Base-by-base conservation (phyloP, 2,113 vertebrate genomes). In the Eublepharis macularius region DNA sequence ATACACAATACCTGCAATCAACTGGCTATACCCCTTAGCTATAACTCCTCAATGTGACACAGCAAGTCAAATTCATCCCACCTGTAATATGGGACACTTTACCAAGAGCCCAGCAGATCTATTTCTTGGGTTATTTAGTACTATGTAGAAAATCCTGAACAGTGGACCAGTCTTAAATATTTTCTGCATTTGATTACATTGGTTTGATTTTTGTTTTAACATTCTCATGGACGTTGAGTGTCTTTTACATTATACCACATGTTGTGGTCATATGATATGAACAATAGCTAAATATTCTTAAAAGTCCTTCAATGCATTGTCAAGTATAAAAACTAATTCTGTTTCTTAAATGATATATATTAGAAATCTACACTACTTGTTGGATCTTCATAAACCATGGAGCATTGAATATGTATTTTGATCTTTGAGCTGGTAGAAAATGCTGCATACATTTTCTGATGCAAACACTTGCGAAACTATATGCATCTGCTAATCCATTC, bases 401-500 rank as follows among this genome's bases (percentile, higher is more conserved):
- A 26, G 4, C 19, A 80, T 19, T 81, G 69, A 36, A 70, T 80
- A 29, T 39, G 43, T n/a, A 12, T 51, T 7, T 17, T 24, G 24
- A 34, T 26, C 26, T 32, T 69, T 78, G 17, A 57, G 39, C 14
- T 24, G n/a, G 6, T 24, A 41, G 21, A 63, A 84, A 54, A 54
- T 54, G 19, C 51, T 54, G 0, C 49, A 13, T 13, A 4, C 90
- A 80, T 88, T 90, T 78, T 63, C 19, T 12, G 0, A 85, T 66
- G 77, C 87, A 88, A 82, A 79, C 0, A 39, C 2, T 87, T 92
- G 7, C 36, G 79, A 78, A 80, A 87, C 10, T 43, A 83, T 13
- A 16, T 65, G 47, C 89, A 89, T 87, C 32, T 75, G 70, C 63
- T 84, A 87, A 89, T 87, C 68, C 90, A 87, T 90, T 89, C 2